Percentiles rank a stretch among this genome's conserved stretches.
These are phyloP conservation scores for Botrylloides violaceus DNA, from an alignment of 23 tunicate genomes.

Conservation along the genomic window DNA sequence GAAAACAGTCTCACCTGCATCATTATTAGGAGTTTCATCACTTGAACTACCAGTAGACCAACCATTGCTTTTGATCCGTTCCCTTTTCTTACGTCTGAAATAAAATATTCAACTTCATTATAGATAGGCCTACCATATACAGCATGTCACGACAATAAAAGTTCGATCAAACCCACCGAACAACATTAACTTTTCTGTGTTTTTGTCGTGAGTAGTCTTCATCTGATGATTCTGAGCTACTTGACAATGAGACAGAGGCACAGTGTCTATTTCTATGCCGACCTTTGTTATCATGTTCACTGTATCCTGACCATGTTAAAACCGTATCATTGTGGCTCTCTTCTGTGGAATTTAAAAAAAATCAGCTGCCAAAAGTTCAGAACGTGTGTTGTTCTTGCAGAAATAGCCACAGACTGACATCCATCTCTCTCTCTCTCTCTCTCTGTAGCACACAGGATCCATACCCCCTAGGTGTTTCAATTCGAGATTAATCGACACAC, in stretches of 20 bases:
- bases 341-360: neutral
- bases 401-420: no score
- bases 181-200: neutral
- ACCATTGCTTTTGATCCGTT: neutral
- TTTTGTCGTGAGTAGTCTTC: neutral
- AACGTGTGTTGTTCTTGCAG: no score
- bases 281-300: constrained; percentile 50
- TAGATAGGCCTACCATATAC: no score
- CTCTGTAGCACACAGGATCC: no score
- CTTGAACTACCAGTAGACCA: neutral
- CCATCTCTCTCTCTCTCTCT: no score
- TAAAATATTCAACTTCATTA: neutral
- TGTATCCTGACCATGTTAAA: constrained; percentile 81
- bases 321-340: constrained; percentile 46
- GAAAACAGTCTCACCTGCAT: no score
- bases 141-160: no score
- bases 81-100: neutral
- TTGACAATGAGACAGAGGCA: constrained; percentile 25
- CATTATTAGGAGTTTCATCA: neutral
- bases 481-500: no score
- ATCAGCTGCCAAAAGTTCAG: no score
- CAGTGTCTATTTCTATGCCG: constrained; percentile 28
- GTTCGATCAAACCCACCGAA: no score
- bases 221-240: constrained; percentile 26
- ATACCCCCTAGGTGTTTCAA: no score